These are phyloP conservation scores for Pomacea maculata DNA, from an alignment of 1,140 invertebrate genomes.

Conservation along the genomic window DNA sequence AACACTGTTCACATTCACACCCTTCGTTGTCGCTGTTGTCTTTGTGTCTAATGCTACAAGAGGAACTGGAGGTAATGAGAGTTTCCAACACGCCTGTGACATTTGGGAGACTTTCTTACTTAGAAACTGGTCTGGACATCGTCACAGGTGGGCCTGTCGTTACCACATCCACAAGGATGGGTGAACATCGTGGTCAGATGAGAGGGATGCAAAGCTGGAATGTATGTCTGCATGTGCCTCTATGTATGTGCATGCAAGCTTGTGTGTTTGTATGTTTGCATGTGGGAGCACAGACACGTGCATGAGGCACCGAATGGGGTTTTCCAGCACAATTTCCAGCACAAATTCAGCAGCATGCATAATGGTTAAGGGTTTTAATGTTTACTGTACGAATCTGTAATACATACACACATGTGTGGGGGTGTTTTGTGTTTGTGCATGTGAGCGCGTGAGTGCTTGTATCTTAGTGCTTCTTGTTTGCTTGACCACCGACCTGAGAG, in stretches of 20 bases:
- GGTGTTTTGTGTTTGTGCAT: not conserved
- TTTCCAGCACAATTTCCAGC: too few relatives aligned
- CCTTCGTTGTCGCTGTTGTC: too few relatives aligned
- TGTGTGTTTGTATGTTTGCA: not conserved
- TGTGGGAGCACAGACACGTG: not conserved
- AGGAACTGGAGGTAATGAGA: not conserved
- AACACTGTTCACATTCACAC: too few relatives aligned
- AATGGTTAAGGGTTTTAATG: too few relatives aligned
- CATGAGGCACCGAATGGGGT: too few relatives aligned
- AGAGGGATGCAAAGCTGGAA: not conserved
- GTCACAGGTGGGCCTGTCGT: too few relatives aligned
- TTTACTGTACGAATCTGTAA: too few relatives aligned
- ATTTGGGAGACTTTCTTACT: not conserved
- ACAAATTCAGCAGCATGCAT: too few relatives aligned
- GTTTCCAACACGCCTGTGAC: not conserved
- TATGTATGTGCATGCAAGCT: not conserved
- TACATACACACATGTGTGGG: too few relatives aligned
- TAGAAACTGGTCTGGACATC: not conserved
- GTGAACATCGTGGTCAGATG: too few relatives aligned
- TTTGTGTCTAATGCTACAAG: not conserved
- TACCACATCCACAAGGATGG: not conserved
- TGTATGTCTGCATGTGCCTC: not conserved
- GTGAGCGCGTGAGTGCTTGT: not conserved
- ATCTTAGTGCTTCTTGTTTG: not conserved
- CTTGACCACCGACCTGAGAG: not conserved